Percentiles rank a stretch among this genome's conserved stretches.
These are phyloP conservation scores for Aphyosemion australe DNA, from an alignment of 2,113 vertebrate species.

Conservation along the genomic window DNA sequence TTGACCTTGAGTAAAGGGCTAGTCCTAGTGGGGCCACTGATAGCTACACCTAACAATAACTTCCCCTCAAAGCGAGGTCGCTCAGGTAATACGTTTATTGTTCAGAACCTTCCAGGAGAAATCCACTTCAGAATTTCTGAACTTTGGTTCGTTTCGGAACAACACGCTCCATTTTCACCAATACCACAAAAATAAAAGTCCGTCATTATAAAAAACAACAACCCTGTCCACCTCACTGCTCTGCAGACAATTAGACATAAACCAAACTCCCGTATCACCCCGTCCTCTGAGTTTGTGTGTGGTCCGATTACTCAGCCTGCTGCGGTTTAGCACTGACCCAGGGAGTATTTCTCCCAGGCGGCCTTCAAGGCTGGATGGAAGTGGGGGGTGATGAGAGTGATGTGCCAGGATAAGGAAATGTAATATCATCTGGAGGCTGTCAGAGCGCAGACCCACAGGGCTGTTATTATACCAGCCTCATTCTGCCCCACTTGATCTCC, in stretches of 20 bases:
- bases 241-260: slow-evolving; percentile 28
- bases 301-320: slow-evolving; percentile 67
- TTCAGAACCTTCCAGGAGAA: too few relatives aligned
- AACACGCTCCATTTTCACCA: too few relatives aligned
- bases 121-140: too few relatives aligned
- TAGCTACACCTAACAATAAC: too few relatives aligned
- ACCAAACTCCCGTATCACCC: slow-evolving; percentile 25
- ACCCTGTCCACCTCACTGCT: background rate
- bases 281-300: slow-evolving; percentile 47
- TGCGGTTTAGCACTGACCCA: slow-evolving; percentile 56
- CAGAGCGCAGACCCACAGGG: slow-evolving; percentile 30
- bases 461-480: slow-evolving; percentile 30
- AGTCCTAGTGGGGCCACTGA: background rate
- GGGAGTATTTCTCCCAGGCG: slow-evolving; percentile 38
- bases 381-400: slow-evolving; percentile 26
- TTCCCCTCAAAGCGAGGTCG: too few relatives aligned
- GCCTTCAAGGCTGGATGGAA: slow-evolving; percentile 14
- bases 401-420: slow-evolving; percentile 58
- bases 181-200: too few relatives aligned
- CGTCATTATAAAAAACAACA: too few relatives aligned
- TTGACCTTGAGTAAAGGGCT: background rate
- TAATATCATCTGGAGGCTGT: slow-evolving; percentile 54
- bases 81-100: too few relatives aligned
- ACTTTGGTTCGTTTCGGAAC: too few relatives aligned
- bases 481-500: slow-evolving; percentile 32